Conservation (phyloP, 2,888 invertebrate genomes). For the Hedya salicella region DNA sequence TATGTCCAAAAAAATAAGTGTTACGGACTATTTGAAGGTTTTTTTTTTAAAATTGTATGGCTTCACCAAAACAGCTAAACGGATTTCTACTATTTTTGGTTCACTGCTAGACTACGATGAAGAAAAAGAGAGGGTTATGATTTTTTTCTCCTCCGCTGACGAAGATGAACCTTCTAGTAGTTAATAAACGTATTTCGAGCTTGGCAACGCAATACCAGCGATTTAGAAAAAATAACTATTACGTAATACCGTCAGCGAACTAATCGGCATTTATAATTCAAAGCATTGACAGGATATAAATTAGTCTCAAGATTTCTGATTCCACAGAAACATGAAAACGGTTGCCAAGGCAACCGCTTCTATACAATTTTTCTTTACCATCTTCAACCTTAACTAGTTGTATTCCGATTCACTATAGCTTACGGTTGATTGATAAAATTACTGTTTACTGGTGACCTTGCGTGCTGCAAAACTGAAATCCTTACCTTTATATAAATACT, state of each 20-base stretch:
- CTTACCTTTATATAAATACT: too few species aligned
- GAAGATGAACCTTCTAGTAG: too few species aligned
- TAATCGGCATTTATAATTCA: constrained; percentile 7
- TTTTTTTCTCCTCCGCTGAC: too few species aligned
- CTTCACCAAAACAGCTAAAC: too few species aligned
- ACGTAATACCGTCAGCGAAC: constrained; percentile 10
- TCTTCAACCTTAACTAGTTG: background rate
- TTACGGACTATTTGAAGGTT: too few species aligned
- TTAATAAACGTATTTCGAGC: background rate
- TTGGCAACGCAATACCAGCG: background rate
- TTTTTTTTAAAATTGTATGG: too few species aligned
- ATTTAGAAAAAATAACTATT: background rate
- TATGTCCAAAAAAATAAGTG: too few species aligned
- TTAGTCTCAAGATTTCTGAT: constrained; percentile 20
- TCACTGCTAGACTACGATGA: too few species aligned
- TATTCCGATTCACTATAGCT: background rate
- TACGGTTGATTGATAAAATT: constrained; percentile 22
- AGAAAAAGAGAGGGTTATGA: too few species aligned
- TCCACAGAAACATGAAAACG: constrained; percentile 24
- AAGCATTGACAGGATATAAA: background rate
- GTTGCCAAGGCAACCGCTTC: constrained; percentile 29
- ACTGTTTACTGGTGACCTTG: constrained; percentile 33
- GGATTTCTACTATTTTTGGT: too few species aligned
- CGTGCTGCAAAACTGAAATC: constrained; percentile 25
- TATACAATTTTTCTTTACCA: background rate